phyloP scores from a whole-genome alignment of 2,888 invertebrate genomes.

The Macaria liturata region DNA sequence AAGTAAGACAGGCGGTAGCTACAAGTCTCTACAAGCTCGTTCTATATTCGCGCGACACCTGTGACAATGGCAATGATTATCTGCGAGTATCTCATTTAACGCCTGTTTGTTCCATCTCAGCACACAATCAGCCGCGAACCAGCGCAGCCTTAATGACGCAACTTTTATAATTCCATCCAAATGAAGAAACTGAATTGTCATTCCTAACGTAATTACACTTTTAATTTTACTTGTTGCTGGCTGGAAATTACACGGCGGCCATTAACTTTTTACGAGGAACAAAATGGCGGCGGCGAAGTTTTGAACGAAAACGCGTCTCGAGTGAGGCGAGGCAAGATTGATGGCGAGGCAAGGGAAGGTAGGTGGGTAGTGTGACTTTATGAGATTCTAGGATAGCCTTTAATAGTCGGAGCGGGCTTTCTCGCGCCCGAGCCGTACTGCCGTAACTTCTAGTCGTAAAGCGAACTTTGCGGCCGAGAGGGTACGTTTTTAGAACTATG shows the following conservation, averaged over 20 bases:
- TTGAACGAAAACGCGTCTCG: constrained; percentile 45
- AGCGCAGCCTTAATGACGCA: constrained; percentile 19
- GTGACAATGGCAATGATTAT: too few relatives aligned
- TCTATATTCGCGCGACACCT: too few relatives aligned
- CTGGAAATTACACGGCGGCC: constrained; percentile 64
- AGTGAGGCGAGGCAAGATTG: constrained; percentile 40
- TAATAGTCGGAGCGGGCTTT: constrained; percentile 68
- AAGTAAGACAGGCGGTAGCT: too few relatives aligned
- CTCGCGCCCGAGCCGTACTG: constrained; percentile 61
- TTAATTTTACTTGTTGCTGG: constrained; percentile 76
- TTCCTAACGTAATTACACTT: constrained; percentile 63
- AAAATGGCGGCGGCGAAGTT: constrained; percentile 63
- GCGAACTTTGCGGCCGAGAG: constrained; percentile 50
- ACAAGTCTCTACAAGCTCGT: too few relatives aligned
- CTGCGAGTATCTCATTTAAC: constrained; percentile 7
- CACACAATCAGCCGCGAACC: constrained; percentile 17
- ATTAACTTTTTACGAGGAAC: constrained; percentile 78
- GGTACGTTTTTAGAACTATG: constrained; percentile 32
- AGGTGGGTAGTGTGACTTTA: constrained; percentile 48
- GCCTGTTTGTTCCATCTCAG: constrained; percentile 17
- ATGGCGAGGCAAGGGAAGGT: constrained; percentile 35
- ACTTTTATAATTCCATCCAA: constrained; percentile 28
- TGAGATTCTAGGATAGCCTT: constrained; percentile 73
- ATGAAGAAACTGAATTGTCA: constrained; percentile 39
- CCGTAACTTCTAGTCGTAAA: constrained; percentile 72